Evolutionary conservation across 1,140 invertebrate species (phyloP), one percentile per base, ranked within the genome.

Genomic region (Anagrus nilaparvatae): DNA sequence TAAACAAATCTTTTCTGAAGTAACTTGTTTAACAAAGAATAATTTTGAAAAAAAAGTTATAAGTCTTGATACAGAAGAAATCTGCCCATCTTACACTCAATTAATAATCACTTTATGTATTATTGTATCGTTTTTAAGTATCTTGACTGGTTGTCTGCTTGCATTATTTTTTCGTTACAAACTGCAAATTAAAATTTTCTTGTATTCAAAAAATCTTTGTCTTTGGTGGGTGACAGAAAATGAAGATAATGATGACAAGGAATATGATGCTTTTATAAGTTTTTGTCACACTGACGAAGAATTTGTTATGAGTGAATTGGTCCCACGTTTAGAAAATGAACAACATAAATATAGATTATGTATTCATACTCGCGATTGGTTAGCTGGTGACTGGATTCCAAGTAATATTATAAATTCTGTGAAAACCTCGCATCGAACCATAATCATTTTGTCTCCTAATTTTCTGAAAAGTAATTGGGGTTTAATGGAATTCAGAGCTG

Each of bases 381-480:
- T 74, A 29, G 71, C 76, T 0, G 82, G 89, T 0, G 81, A 82
- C 32, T 78, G 73, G 54, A 90, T 93, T 47, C 76, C 81, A 0
- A 77, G 54, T 9, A 86, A 93, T 55, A 90, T 95, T 38, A 69
- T 78, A 1, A 67, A 75, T 1, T 87, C 85, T 0, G 84, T 95
- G 0, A 71, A 81, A 19, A 72, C 78, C 5, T 93, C 88, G 0
- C 67, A 78, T 46, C 68, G 87, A 24, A 94, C 90, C 0, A 74
- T 94, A 40, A 77, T 94, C 1, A 71, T 94, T 0, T 54, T 95
- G 0, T 91, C 90, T 0, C 74, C 77, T 8, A 79, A 82, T 49
- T 94, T 91, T 53, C 56, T 94, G 1, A 69, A 81, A 32, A 92
- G 87, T 31, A 72, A 81, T 9, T 95, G 90, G 89, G 84, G 84